Percentiles rank a stretch among this genome's conserved stretches.
Evolutionary conservation across 2,113 vertebrate species (phyloP).

Genomic region (Archocentrus centrarchus): DNA sequence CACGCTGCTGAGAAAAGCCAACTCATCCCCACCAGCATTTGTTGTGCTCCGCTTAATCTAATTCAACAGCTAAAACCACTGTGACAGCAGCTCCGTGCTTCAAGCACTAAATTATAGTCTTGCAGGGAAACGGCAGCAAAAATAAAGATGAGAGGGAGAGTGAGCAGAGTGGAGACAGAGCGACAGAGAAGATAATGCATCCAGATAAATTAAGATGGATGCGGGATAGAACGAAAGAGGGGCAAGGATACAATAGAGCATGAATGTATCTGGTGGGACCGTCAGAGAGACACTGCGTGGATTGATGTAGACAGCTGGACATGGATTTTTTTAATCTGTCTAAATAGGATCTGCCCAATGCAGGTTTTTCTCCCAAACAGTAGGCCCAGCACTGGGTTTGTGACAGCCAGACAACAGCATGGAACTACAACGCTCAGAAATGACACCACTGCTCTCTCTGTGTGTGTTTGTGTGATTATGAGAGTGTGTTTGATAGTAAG

Average conservation of each 20-base stretch:
- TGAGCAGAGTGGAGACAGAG: conserved; percentile 26
- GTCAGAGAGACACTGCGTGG: conserved; percentile 51
- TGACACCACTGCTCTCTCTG: conserved; percentile 21
- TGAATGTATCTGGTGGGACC: conserved; percentile 47
- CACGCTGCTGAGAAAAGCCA: conserved; percentile 66
- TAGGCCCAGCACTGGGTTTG: conserved; percentile 51
- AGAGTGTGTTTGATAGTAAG: conserved; percentile 16
- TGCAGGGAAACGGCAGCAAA: conserved; percentile 24
- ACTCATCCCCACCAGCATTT: conserved; percentile 73
- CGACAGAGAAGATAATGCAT: conserved; percentile 35
- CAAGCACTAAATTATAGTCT: conserved; percentile 61
- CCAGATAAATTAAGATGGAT: conserved; percentile 48
- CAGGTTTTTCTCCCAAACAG: conserved; percentile 59
- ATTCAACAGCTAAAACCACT: conserved; percentile 69
- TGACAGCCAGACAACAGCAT: conserved; percentile 69
- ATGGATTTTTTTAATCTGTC: conserved; percentile 72
- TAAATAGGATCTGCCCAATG: conserved; percentile 74
- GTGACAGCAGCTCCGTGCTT: conserved; percentile 61
- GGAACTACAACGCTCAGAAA: conserved; percentile 41
- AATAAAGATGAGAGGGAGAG: conserved; percentile 55
- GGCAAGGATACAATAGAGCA: conserved; percentile 2
- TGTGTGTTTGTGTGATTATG: conserved; percentile 8
- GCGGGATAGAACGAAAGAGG: conserved; percentile 14
- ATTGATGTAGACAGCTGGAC: conserved; percentile 75
- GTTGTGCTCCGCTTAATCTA: conserved; percentile 73